Percentiles rank a stretch among this genome's conserved stretches.
Evolutionary conservation across 2,113 vertebrate species (phyloP).

Genomic region (Mus musculus): GRCm39 chr1:134036501-134037000

Average conservation of each 20-base stretch:
- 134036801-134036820: not conserved
- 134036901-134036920: too few relatives aligned
- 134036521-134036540: not conserved
- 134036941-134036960: too few relatives aligned
- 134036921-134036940: too few relatives aligned
- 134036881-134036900: not conserved
- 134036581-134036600: not conserved
- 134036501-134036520: not conserved
- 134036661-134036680: not conserved
- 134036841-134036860: not conserved
- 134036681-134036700: not conserved
- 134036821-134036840: not conserved
- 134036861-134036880: not conserved
- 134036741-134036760: not conserved
- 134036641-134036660: not conserved
- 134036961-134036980: too few relatives aligned
- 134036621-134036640: not conserved
- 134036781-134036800: not conserved
- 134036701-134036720: fast-evolving
- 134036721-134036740: not conserved
- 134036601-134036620: not conserved
- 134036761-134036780: not conserved
- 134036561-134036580: not conserved
- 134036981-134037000: too few relatives aligned
- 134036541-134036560: not conserved